Base-by-base conservation (phyloP, 2,797 vertebrate genomes). In the Sphenopsis melanotis region DNA sequence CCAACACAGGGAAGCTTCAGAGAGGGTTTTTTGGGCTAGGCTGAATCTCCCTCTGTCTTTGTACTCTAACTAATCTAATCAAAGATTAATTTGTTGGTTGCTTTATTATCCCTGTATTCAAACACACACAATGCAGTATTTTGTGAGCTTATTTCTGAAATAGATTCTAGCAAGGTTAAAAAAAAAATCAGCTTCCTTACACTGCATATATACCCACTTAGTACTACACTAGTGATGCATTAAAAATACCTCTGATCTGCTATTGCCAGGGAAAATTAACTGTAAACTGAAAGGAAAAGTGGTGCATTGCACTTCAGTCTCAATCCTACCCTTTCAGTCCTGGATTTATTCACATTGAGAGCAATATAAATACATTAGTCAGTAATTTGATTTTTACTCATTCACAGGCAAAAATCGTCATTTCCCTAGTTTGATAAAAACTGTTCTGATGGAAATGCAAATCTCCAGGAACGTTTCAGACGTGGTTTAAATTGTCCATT, bases 181-280 rank as follows among this genome's bases (percentile, higher is more conserved):
- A 93, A 93, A 93, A 85, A 82, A 90, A n/a, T 29, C 12, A 90
- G 12, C 47, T 39, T 97, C 12, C 50, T 88, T 69, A 44, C 27
- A 60, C 10, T 83, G 50, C n/a, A 3, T 46, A 29, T 57, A 65
- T 70, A 76, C 30, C 36, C 44, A 70, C 57, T 86, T 71, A 76
- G 55, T 69, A 49, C 50, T 52, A 15, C 9, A 24, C 47, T 34
- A 74, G 55, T 91, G 47, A 22, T 77, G 80, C 52, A 74, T 91
- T 86, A 86, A 86, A 89, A 93, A 34, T 84, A 53, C 12, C 70
- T 96, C 82, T 91, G 69, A 72, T 94, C 36, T 82, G 52, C 30
- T 84, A 70, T 72, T 90, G 47, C 65, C 24, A n/a, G 37, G 52
- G 66, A 94, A 94, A 90, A 91, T 93, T 66, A 72, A 42, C 55